Base-by-base conservation (phyloP, 1,140 invertebrate genomes). In the Stegodyphus dumicola region DNA sequence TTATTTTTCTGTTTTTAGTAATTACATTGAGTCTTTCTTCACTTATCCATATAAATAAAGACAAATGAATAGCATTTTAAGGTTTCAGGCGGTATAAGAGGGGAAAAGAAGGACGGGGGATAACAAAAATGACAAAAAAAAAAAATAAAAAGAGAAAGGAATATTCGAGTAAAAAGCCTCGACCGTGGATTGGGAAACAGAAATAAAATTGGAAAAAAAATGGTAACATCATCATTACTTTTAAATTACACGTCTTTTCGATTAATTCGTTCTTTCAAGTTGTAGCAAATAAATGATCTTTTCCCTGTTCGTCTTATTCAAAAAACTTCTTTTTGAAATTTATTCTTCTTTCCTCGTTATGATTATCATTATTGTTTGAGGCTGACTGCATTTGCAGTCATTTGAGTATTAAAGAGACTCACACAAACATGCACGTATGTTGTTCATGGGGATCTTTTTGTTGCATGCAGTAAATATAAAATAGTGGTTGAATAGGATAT, bases 171-270 rank as follows among this genome's bases (percentile, higher is more conserved):
- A 73, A 51, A 76, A 76, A 64, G 54, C 54, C 70, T 53, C 65
- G 6, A 53, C 54, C 53, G 51, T 7, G 64, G 5, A 67, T 53
- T n/a, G 11, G 48, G 33, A n/a, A 76, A 33, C 33, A 76, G 73
- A 67, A 81, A 81, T 18, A 81, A 78, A 78, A 78, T 67, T 69
- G 51, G 7, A 4, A 48, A 75, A 83, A 81, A 83, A 66, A 53
- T 33, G 33, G 64, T 71, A 66, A 77, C 83, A 85, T 77, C 83
- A 77, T 85, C 83, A 77, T 85, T 85, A 85, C 83, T 85, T 85
- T 85, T 85, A 85, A 85, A 85, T 85, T 85, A 77, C 74, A 77
- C 64, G 83, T 56, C 75, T 77, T 85, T 85, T 77, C 83, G 83
- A 85, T 85, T 85, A 85, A 85, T 85, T 85, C 83, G 51, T 77